Base-by-base conservation (phyloP, 2,888 invertebrate species). In the Watsonalla binaria region DNA sequence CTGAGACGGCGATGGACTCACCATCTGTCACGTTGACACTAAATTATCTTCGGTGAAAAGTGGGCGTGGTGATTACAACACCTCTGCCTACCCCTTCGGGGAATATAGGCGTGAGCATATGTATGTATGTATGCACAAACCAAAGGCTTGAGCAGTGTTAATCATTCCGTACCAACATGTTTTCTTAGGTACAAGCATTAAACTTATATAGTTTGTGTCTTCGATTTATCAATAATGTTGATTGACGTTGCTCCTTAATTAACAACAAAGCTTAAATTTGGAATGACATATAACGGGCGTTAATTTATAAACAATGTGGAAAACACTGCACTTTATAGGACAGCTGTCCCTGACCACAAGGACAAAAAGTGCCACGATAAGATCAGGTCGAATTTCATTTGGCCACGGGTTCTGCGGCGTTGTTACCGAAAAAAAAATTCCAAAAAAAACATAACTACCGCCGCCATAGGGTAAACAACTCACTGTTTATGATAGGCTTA, bases 291-390 rank as follows among this genome's bases (percentile, higher is more conserved):
- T 72, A 76, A 70, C 76, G 65, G 72, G 69, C 65, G 66, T 68
- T 78, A 70, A 69, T 70, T 72, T 80, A 82, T 84, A 84, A 86
- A 85, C 80, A 85, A 82, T 83, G 79, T 63, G 72, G 74, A 70
- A 76, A 80, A 78, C 74, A 79, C 66, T 72, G 72, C 72, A 66
- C 75, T 82, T 78, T 81, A 81, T 76, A 72, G 70, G 75, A 80
- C 90, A 90, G 89, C 90, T 90, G 90, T 78, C 76, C 70, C 82
- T 88, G 88, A 90, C 90, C 89, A 78, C 90, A 87, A 75, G 75
- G 72, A 76, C 86, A 90, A 90, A 90, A 89, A 90, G 74, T 76
- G 74, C 74, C 66, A 79, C 74, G 90, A 90, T 90, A 90, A 77
- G 78, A 90, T 90, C 90, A 88, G 90, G 82, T 90, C 90, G 81